These are phyloP conservation scores for Pandemis heparana DNA, from an alignment of 2,888 invertebrate genomes.

Conservation along the genomic window DNA sequence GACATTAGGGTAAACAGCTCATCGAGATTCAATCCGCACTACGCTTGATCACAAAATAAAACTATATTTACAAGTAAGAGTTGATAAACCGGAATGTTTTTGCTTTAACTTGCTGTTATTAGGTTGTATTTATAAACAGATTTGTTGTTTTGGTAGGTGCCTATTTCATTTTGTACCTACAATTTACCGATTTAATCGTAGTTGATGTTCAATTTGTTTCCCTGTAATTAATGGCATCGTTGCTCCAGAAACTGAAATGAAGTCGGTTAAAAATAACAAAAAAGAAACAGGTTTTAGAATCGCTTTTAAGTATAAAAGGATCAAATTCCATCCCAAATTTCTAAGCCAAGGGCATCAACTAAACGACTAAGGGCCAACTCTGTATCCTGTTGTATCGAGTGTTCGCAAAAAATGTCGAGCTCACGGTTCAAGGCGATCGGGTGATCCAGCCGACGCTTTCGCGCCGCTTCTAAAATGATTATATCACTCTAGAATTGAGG, in stretches of 20 bases:
- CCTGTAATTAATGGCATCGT: neutral
- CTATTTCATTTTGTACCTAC: too few species aligned
- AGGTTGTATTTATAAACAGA: neutral
- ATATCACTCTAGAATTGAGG: constrained; percentile 20
- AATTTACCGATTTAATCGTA: neutral
- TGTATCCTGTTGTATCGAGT: constrained; percentile 76
- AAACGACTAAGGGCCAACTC: constrained; percentile 69
- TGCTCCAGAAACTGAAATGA: neutral
- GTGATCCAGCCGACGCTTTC: constrained; percentile 64
- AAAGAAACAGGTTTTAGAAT: neutral
- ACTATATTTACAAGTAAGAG: constrained; percentile 1
- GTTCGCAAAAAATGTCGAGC: constrained; percentile 80
- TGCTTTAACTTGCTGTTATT: neutral
- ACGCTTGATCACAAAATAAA: constrained; percentile 21
- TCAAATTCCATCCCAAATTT: constrained; percentile 50
- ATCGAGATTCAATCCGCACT: constrained; percentile 26
- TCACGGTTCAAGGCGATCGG: constrained; percentile 81
- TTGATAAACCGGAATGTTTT: neutral
- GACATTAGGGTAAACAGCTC: constrained; percentile 28
- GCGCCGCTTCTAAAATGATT: constrained; percentile 28
- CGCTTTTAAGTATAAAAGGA: neutral
- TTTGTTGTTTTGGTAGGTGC: neutral
- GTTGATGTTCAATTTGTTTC: neutral
- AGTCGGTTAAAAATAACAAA: neutral
- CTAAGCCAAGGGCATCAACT: constrained; percentile 73